These are phyloP conservation scores for Telmatochromis sp. DNA, from an alignment of 2,113 vertebrate species.

Conservation along the genomic window DNA sequence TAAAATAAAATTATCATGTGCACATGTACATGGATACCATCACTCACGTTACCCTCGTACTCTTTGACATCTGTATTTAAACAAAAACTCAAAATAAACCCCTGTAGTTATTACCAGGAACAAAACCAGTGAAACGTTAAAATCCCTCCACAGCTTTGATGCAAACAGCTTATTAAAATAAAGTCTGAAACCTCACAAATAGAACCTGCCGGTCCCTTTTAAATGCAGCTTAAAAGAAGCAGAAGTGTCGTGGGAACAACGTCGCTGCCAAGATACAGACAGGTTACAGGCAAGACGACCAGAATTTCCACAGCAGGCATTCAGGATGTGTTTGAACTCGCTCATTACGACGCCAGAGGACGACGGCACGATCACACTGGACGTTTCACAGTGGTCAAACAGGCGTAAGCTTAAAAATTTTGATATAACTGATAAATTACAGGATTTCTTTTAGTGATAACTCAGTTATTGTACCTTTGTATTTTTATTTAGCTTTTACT, in stretches of 20 bases:
- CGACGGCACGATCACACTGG: neutral
- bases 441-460: neutral
- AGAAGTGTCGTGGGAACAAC: neutral
- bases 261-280: neutral
- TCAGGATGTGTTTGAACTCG: neutral
- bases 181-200: neutral
- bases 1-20: neutral
- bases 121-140: neutral
- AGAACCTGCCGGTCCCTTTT: conserved; percentile 6
- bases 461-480: neutral
- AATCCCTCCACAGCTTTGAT: neutral
- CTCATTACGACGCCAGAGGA: neutral
- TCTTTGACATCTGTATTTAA: neutral
- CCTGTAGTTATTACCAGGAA: neutral
- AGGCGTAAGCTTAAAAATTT: accelerated
- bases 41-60: neutral
- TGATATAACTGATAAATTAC: neutral
- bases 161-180: neutral
- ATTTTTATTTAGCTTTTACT: neutral
- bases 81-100: neutral
- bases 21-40: neutral
- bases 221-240: neutral
- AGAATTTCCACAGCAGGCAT: neutral
- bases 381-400: neutral
- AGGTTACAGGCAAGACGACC: neutral